phyloP scores from a whole-genome alignment of 2,113 vertebrate genomes.

The Ptilorrhoa leucosticta region DNA sequence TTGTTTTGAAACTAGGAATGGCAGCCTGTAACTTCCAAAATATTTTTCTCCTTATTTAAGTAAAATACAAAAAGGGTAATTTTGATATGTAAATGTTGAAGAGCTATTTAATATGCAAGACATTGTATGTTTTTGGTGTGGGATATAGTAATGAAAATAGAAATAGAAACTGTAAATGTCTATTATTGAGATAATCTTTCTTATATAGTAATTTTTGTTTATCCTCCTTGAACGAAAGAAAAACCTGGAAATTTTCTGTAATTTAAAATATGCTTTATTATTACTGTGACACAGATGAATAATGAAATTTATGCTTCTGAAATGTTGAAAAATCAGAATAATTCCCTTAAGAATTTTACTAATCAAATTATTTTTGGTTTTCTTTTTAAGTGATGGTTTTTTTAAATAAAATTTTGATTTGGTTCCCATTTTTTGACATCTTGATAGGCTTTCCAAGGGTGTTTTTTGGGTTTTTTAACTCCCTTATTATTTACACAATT shows the following conservation, averaged over 20 bases:
- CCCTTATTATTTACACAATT: background rate
- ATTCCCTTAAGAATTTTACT: background rate
- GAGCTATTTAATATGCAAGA: background rate
- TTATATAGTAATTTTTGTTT: background rate
- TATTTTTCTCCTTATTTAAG: background rate
- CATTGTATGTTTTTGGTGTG: background rate
- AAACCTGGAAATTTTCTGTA: background rate
- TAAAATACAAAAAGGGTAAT: background rate
- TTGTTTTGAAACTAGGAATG: background rate
- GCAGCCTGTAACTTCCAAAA: background rate
- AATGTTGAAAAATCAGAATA: background rate
- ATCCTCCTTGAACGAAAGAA: background rate
- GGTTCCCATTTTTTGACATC: rapidly evolving
- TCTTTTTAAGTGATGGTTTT: background rate
- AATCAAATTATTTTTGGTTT: rapidly evolving
- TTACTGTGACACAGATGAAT: background rate
- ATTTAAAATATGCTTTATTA: background rate
- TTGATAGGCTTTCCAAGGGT: background rate
- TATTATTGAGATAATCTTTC: background rate
- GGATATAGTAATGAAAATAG: background rate
- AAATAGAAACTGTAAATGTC: background rate
- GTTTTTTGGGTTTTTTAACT: background rate
- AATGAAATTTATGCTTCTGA: background rate
- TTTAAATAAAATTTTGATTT: background rate
- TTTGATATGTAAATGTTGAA: background rate